phyloP scores from a whole-genome alignment of 2,888 invertebrate species.

The Chaitophorus viminalis region DNA sequence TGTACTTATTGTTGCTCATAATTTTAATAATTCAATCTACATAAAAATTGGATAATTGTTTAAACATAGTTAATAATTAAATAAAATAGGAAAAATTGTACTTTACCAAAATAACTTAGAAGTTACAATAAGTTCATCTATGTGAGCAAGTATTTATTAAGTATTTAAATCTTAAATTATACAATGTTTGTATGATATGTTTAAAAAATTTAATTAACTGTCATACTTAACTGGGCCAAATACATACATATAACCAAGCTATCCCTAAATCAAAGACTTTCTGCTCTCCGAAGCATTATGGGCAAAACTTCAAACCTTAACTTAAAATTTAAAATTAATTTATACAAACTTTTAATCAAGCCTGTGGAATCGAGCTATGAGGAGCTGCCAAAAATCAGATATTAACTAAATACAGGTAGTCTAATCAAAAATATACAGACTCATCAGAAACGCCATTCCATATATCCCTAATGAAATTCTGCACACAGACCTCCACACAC shows the following conservation, averaged over 20 bases:
- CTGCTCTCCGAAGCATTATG: too few relatives aligned
- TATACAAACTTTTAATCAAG: constrained; percentile 29
- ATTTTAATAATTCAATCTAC: too few relatives aligned
- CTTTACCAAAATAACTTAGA: too few relatives aligned
- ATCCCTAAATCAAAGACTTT: background rate
- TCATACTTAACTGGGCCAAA: constrained; percentile 15
- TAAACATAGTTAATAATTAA: too few relatives aligned
- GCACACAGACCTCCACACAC: constrained; percentile 19
- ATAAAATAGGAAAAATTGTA: too few relatives aligned
- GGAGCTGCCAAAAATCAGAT: constrained; percentile 60
- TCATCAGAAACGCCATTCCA: constrained; percentile 20
- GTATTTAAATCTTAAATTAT: too few relatives aligned
- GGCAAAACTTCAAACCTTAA: constrained; percentile 69
- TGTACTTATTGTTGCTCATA: too few relatives aligned
- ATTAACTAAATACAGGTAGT: constrained; percentile 27
- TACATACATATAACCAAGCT: constrained; percentile 6
- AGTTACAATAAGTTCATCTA: too few relatives aligned
- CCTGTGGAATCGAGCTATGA: constrained; percentile 63
- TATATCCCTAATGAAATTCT: constrained; percentile 32
- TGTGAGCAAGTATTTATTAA: too few relatives aligned
- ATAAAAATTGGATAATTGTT: too few relatives aligned
- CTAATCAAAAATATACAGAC: constrained; percentile 32
- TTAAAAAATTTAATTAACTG: too few relatives aligned
- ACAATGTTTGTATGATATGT: too few relatives aligned
- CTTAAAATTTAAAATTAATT: constrained; percentile 15